phyloP scores from a whole-genome alignment of 2,797 vertebrate genomes.

The Typhlichthys eigenmanni region DNA sequence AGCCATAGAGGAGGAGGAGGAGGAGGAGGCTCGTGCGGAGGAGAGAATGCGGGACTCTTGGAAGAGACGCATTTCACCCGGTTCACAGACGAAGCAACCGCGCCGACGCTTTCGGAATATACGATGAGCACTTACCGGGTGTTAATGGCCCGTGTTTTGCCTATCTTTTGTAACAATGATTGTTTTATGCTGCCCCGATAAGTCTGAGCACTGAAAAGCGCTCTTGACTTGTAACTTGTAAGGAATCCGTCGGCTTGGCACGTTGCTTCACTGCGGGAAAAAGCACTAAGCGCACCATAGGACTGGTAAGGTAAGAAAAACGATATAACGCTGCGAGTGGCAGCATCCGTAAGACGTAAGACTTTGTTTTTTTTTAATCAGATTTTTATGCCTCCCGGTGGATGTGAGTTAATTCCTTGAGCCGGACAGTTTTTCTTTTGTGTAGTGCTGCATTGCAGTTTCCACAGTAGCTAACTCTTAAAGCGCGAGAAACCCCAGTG shows the following conservation, averaged over 20 bases:
- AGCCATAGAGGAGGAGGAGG: constrained; percentile 41
- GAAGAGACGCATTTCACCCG: constrained; percentile 76
- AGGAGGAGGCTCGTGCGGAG: constrained; percentile 59
- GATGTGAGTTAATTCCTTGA: constrained; percentile 48
- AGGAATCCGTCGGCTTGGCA: constrained; percentile 75
- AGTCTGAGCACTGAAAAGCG: constrained; percentile 41
- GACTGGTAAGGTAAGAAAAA: constrained; percentile 62
- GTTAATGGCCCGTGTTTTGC: constrained; percentile 36
- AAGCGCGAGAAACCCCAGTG: constrained; percentile 62
- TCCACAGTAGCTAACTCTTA: constrained; percentile 77
- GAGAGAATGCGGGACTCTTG: constrained; percentile 85
- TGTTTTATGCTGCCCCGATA: constrained; percentile 7
- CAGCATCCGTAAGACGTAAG: constrained; percentile 42
- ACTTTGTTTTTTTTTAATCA: constrained; percentile 34
- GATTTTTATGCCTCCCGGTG: constrained; percentile 28
- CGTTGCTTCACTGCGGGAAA: constrained; percentile 75
- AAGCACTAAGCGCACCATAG: constrained; percentile 40
- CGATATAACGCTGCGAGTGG: constrained; percentile 21
- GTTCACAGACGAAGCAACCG: constrained; percentile 59
- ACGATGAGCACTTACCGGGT: constrained; percentile 33
- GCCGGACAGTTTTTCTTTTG: constrained; percentile 68
- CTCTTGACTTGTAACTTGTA: constrained; percentile 68
- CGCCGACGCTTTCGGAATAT: constrained; percentile 55
- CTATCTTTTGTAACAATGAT: constrained; percentile 15
- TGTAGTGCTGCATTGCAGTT: constrained; percentile 85